phyloP scores from a whole-genome alignment of 1,140 invertebrate species.

The Drosophila azteca region DNA sequence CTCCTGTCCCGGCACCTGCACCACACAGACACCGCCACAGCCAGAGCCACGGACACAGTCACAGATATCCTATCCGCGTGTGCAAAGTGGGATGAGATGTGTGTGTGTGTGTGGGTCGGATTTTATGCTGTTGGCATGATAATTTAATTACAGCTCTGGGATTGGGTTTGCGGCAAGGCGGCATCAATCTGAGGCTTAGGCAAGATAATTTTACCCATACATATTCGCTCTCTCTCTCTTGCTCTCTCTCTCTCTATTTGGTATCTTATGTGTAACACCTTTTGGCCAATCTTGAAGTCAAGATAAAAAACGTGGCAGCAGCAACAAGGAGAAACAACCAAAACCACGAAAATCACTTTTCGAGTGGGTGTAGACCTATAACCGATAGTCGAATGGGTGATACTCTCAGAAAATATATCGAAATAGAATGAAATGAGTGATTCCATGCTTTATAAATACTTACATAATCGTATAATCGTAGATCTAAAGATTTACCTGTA shows the following conservation, averaged over 20 bases:
- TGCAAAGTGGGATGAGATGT: conserved; percentile 6
- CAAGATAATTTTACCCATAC: conserved; percentile 60
- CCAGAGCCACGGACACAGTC: no score
- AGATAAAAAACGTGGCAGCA: conserved; percentile 6
- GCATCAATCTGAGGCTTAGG: conserved; percentile 77
- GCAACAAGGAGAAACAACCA: neutral
- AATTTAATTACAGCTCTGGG: conserved; percentile 75
- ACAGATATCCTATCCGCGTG: neutral
- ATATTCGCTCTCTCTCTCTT: neutral
- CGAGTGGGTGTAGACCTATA: neutral
- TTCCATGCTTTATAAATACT: no score
- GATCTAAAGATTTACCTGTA: no score
- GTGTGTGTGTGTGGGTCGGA: neutral
- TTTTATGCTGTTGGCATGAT: conserved; percentile 61
- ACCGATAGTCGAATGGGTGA: neutral
- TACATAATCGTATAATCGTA: no score
- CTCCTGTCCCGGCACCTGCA: conserved; percentile 15
- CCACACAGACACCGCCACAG: conserved; percentile 3
- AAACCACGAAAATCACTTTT: conserved; percentile 30
- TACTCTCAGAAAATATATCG: conserved; percentile 1
- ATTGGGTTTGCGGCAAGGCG: conserved; percentile 49
- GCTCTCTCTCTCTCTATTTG: neutral
- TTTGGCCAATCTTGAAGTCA: conserved; percentile 40
- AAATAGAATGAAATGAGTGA: no score
- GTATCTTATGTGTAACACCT: conserved; percentile 60